phyloP scores from a whole-genome alignment of 1,140 invertebrate genomes.

The Schlechtendalia chinensis region DNA sequence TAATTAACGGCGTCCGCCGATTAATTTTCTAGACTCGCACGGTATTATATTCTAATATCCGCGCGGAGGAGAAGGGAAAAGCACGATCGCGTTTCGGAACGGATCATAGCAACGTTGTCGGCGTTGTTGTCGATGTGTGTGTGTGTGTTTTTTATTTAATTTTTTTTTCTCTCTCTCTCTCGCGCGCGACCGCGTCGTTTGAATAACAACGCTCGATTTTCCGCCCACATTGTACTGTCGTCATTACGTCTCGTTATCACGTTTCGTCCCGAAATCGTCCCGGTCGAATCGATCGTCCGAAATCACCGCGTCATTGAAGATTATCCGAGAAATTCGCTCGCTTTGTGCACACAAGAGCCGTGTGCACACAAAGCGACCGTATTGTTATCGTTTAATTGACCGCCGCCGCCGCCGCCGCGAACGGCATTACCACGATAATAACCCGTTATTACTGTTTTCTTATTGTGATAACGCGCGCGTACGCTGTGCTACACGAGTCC shows the following conservation, averaged over 20 bases:
- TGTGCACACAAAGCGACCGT: neutral
- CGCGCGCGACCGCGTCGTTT: neutral
- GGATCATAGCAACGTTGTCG: neutral
- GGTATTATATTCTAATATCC: neutral
- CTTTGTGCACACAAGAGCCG: neutral
- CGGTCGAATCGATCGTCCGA: neutral
- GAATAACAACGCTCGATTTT: neutral
- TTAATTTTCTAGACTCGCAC: neutral
- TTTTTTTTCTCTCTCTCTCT: too few species aligned
- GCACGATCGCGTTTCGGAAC: neutral
- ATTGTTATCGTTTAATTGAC: conserved; percentile 23
- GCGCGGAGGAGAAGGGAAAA: neutral
- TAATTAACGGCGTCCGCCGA: conserved; percentile 1
- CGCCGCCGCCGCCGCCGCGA: too few species aligned
- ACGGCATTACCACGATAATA: too few species aligned
- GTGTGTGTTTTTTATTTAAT: too few species aligned
- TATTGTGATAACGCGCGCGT: too few species aligned
- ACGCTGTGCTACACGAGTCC: too few species aligned
- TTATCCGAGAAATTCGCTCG: conserved; percentile 4
- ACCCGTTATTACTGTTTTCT: too few species aligned
- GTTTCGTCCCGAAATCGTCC: neutral
- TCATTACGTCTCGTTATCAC: neutral
- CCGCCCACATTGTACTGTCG: neutral
- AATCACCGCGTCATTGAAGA: conserved; percentile 15
- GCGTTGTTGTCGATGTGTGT: neutral